Evolutionary conservation across 2,113 vertebrate species (phyloP).

Genomic region (Sakesphorus luctuosus): DNA sequence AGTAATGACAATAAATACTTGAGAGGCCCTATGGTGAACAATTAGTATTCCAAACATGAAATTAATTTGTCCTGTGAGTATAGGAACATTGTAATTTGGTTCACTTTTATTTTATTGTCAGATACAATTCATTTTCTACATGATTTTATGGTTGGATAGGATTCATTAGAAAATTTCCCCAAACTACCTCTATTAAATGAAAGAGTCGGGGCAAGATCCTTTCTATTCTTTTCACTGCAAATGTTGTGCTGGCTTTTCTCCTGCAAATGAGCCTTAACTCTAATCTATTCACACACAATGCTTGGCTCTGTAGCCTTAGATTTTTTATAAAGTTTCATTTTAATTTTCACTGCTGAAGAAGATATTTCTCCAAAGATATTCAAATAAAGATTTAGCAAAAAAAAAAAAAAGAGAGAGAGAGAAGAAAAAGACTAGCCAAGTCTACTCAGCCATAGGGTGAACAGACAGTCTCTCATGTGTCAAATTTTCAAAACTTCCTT

Average conservation of each 20-base stretch:
- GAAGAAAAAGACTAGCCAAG: neutral
- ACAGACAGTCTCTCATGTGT: neutral
- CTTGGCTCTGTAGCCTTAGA: neutral
- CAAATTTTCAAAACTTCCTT: conserved; percentile 16
- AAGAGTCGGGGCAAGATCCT: conserved; percentile 24
- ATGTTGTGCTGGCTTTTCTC: conserved; percentile 35
- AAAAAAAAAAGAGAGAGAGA: neutral
- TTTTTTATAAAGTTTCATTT: conserved; percentile 35
- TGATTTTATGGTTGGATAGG: conserved; percentile 82
- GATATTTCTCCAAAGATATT: conserved; percentile 13
- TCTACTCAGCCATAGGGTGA: neutral
- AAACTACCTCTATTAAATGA: conserved; percentile 62
- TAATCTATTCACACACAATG: conserved; percentile 1
- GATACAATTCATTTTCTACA: conserved; percentile 78
- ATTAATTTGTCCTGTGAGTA: conserved; percentile 79
- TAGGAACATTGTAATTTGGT: conserved; percentile 77
- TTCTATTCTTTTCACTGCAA: conserved; percentile 20
- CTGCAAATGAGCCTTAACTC: conserved; percentile 41
- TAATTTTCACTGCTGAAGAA: conserved; percentile 55
- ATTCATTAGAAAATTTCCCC: conserved; percentile 76
- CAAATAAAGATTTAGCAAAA: neutral
- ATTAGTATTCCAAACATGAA: conserved; percentile 84
- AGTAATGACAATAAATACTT: neutral
- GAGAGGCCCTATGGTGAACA: conserved; percentile 33
- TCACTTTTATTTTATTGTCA: conserved; percentile 84